A percentile compares a stretch with the other conserved stretches of the same genome.
phyloP scores from a whole-genome alignment of 2,797 vertebrate genomes.

The Morelia viridis region DNA sequence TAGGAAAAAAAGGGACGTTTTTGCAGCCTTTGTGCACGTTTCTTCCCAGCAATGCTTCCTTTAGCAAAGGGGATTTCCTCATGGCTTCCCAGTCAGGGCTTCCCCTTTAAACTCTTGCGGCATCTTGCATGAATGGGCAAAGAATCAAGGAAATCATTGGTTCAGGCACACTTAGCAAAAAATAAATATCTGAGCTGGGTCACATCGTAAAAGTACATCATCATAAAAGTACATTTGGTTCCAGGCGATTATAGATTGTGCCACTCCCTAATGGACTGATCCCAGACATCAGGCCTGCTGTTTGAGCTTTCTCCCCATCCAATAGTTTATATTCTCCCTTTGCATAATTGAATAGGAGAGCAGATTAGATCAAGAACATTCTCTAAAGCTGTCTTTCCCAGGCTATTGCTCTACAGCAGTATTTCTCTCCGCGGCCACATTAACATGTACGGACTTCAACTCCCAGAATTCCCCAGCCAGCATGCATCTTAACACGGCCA shows the following conservation, averaged over 20 bases:
- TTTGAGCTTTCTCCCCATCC: neutral
- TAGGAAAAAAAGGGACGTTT: conserved; percentile 35
- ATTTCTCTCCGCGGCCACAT: neutral
- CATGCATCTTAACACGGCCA: neutral
- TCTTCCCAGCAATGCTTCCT: neutral
- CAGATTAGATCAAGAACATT: neutral
- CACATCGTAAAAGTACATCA: neutral
- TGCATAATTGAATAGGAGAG: neutral
- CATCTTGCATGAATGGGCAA: neutral
- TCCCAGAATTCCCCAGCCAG: neutral
- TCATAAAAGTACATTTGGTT: neutral
- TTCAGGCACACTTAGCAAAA: conserved; percentile 31
- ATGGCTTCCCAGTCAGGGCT: neutral
- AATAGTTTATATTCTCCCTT: neutral
- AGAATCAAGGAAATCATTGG: neutral
- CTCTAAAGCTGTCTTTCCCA: neutral
- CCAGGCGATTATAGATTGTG: neutral
- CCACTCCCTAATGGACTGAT: neutral
- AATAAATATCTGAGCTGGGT: neutral
- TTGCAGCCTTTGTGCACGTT: neutral
- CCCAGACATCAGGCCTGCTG: neutral
- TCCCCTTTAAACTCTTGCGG: conserved; percentile 13
- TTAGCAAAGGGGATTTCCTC: conserved; percentile 43
- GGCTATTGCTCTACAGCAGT: neutral
- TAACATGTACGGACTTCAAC: neutral